Percentiles rank a stretch among this genome's conserved stretches.
Conservation (phyloP, 2,797 vertebrate genomes). For the Coranthus polyacanthus region DNA sequence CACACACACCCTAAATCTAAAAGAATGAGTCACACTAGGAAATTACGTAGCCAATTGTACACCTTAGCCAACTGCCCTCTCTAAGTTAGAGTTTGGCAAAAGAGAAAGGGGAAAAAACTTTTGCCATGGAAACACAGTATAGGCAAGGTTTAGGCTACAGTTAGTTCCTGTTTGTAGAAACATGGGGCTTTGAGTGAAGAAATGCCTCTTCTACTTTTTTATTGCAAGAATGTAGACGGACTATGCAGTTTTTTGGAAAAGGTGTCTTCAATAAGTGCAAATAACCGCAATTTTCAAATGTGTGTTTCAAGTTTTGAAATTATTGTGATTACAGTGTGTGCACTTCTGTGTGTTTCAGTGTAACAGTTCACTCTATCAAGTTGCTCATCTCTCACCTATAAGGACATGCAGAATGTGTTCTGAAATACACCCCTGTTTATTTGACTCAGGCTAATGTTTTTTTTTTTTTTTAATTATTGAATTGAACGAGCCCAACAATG, state of each 20-base stretch:
- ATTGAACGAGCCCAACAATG: too few species aligned
- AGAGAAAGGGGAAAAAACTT: conserved; percentile 66
- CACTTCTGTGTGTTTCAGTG: too few species aligned
- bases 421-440: too few species aligned
- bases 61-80: conserved; percentile 73
- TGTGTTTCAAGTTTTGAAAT: conserved; percentile 15
- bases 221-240: too few species aligned
- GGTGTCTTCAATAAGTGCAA: not conserved
- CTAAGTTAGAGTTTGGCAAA: conserved; percentile 68
- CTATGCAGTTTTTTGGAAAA: not conserved
- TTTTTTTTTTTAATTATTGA: too few species aligned
- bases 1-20: conserved; percentile 67
- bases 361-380: too few species aligned
- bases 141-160: conserved; percentile 45
- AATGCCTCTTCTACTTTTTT: too few species aligned
- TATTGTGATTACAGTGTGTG: conserved; percentile 17
- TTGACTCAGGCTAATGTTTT: too few species aligned
- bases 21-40: conserved; percentile 79
- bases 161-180: conserved; percentile 62
- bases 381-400: too few species aligned
- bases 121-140: conserved; percentile 68
- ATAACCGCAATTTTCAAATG: too few species aligned
- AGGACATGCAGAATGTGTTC: too few species aligned
- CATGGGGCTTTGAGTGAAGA: not conserved
- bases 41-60: conserved; percentile 73